Conservation (phyloP, 2,113 vertebrate species). For the Edolisoma coerulescens region DNA sequence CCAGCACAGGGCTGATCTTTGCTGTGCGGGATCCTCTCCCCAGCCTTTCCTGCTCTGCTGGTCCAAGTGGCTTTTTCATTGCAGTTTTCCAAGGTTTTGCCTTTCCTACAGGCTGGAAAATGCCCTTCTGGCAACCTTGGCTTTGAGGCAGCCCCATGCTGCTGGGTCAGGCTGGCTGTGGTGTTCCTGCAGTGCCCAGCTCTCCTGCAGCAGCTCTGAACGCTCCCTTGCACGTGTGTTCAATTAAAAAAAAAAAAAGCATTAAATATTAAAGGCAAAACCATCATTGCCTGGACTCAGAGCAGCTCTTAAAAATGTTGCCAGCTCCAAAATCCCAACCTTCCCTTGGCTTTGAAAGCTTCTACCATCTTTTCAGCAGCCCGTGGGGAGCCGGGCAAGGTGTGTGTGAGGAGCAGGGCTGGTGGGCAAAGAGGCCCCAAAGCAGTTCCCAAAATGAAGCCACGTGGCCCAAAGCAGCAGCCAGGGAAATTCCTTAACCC, state of each 20-base stretch:
- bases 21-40: not conserved
- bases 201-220: not conserved
- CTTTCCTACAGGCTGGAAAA: not conserved
- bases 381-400: not conserved
- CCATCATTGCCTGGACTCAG: not conserved
- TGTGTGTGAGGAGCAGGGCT: not conserved
- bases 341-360: not conserved
- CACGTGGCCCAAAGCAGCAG: accelerated
- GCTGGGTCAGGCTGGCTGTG: not conserved
- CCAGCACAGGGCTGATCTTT: not conserved
- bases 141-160: not conserved
- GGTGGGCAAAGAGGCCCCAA: accelerated
- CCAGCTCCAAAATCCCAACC: not conserved
- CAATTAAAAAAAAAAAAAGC: not conserved
- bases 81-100: not conserved
- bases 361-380: not conserved
- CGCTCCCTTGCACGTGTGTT: not conserved
- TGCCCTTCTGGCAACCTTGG: constrained; percentile 15
- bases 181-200: not conserved
- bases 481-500: not conserved
- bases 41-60: not conserved
- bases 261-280: constrained; percentile 26
- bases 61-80: not conserved
- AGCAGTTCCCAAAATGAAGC: not conserved
- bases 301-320: not conserved